phyloP scores from a whole-genome alignment of 2,113 vertebrate species.

The Meriones unguiculatus region DNA sequence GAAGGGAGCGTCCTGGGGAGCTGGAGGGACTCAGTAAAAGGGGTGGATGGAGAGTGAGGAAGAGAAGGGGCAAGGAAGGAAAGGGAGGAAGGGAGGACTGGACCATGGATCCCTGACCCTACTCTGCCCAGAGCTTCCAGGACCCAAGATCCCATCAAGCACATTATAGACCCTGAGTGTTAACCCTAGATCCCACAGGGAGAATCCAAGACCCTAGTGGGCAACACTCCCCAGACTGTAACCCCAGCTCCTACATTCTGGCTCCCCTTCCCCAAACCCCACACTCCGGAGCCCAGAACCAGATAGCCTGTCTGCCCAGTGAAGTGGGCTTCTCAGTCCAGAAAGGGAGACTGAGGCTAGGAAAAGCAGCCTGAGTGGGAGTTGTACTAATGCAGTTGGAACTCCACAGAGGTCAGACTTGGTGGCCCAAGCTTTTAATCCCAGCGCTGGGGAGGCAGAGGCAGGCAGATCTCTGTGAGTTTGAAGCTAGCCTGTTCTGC shows the following conservation, averaged over 20 bases:
- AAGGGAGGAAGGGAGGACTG: neutral
- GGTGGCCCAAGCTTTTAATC: neutral
- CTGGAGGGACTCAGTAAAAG: neutral
- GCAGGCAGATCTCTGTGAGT: neutral
- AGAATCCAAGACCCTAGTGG: neutral
- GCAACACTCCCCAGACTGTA: neutral
- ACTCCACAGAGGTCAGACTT: neutral
- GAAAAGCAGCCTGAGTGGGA: neutral
- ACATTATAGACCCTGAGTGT: neutral
- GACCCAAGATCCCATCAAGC: neutral
- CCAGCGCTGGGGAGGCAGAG: neutral
- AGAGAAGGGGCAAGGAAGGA: neutral
- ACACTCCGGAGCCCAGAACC: no score
- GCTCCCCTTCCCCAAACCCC: neutral
- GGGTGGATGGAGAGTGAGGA: neutral
- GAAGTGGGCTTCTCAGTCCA: no score
- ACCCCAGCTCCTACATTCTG: neutral
- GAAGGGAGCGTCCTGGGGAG: no score
- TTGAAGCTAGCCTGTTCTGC: neutral
- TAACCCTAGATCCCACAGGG: neutral
- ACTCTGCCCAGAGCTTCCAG: neutral
- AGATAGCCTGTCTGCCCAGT: neutral
- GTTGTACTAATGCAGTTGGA: neutral
- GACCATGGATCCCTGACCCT: neutral
- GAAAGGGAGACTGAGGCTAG: neutral